phyloP scores from a whole-genome alignment of 2,888 invertebrate species.

The Epsilonema sp. region DNA sequence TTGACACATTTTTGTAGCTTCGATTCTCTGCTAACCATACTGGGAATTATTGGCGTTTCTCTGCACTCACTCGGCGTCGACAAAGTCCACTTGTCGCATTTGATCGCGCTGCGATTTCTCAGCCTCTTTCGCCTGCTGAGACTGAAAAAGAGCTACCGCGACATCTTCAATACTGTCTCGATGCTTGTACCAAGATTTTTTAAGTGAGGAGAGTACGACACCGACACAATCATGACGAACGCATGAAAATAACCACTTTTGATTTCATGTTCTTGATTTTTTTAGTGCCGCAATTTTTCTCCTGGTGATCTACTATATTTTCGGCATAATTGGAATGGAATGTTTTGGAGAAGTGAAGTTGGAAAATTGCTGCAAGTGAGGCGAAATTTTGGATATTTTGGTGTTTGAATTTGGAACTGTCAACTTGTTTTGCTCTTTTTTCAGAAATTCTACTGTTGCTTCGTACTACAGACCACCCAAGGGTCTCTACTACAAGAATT shows the following conservation, averaged over 20 bases:
- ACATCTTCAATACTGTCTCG: neutral
- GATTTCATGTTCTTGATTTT: too few species aligned
- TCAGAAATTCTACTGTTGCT: too few species aligned
- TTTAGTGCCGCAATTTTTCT: slow-evolving; percentile 54
- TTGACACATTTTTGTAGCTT: too few species aligned
- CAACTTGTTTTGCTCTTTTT: too few species aligned
- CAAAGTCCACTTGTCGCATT: neutral
- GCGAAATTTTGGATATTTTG: slow-evolving; percentile 17
- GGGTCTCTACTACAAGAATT: slow-evolving; percentile 69
- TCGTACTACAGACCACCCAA: too few species aligned
- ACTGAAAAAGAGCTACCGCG: neutral
- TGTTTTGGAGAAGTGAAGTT: slow-evolving; percentile 48
- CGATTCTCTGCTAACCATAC: too few species aligned
- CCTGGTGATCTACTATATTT: slow-evolving; percentile 54
- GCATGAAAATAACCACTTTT: too few species aligned
- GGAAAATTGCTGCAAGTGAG: slow-evolving; percentile 60
- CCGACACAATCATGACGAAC: too few species aligned
- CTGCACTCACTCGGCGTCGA: too few species aligned
- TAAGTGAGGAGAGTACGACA: neutral
- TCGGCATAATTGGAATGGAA: slow-evolving; percentile 74
- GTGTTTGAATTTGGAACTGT: too few species aligned
- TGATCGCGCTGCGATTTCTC: neutral
- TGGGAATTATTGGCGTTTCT: too few species aligned
- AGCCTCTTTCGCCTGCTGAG: neutral
- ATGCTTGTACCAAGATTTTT: neutral